These are phyloP conservation scores for Semaprochilodus insignis DNA, from an alignment of 2,797 vertebrate genomes.

Conservation along the genomic window DNA sequence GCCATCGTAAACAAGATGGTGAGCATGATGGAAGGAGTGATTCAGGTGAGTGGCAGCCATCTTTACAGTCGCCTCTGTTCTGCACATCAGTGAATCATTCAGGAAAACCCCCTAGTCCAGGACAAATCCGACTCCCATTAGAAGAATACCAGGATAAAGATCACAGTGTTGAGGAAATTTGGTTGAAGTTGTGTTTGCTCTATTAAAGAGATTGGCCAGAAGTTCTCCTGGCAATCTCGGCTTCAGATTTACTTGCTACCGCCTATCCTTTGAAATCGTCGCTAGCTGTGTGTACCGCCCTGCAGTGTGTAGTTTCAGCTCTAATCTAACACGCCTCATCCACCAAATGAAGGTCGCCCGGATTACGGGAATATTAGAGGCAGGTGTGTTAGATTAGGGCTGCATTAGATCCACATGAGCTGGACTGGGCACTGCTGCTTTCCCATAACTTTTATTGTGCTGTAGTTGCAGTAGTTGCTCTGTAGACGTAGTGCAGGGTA, in stretches of 20 bases:
- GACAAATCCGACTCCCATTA: background rate
- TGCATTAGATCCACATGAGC: background rate
- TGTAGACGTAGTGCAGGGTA: constrained; percentile 15
- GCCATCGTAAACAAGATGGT: constrained; percentile 99
- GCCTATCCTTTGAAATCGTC: background rate
- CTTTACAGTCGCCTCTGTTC: background rate
- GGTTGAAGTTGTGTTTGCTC: background rate
- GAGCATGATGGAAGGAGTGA: constrained; percentile 99
- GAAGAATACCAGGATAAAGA: background rate
- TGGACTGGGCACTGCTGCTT: background rate
- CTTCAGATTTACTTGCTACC: background rate
- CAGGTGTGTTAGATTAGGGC: background rate
- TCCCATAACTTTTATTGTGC: background rate
- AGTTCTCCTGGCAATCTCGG: background rate
- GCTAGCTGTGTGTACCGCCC: background rate
- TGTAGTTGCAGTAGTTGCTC: constrained; percentile 22
- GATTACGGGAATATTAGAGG: background rate
- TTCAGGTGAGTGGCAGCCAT: constrained; percentile 87
- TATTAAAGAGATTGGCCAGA: background rate
- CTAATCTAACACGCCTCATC: background rate
- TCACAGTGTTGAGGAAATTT: background rate
- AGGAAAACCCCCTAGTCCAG: background rate
- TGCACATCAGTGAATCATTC: too few relatives aligned
- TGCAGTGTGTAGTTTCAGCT: background rate
- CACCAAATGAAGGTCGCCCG: background rate